Evolutionary conservation across 2,888 invertebrate species (phyloP), one percentile per base, ranked within the genome.

Genomic region (Agrilus mali): DNA sequence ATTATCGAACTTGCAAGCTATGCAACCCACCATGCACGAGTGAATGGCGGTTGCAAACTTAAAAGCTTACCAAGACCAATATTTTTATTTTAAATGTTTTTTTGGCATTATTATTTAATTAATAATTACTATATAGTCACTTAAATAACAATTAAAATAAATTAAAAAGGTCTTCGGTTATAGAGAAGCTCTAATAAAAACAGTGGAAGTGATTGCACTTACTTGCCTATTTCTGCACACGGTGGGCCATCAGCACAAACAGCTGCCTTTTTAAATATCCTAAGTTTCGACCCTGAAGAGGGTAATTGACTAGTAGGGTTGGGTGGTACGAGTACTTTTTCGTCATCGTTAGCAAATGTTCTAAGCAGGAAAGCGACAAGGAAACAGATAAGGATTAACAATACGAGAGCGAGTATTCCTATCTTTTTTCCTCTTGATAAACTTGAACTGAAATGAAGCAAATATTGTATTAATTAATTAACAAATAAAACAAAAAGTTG

Each of bases 191-290:
- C 27, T 2, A 22, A 27, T 8, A 5, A 27, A 35, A 35, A 35
- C 13, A n/a, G 7, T 35, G 8, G 13, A 35, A 35, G 2, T 10
- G 8, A 1, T 36, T n/a, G 6, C 44, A 61, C 62, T 66, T 68
- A 88, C 87, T 75, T 82, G 63, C 88, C 89, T 52, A 88, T 78
- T 48, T 71, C 63, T 3, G 88, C 86, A 64, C 89, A 90, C 5
- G 75, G 73, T 4, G 73, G 71, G 4, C 80, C 80, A 60, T 90
- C 90, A 0, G 86, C 79, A 58, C 85, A 86, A 14, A 90, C 81
- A 0, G 86, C 88, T 0, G 79, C 82, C 38, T 69, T 73, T 46
- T 73, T 70, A 63, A 82, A 89, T 1, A 63, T 64, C 51, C 78
- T 77, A n/a, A 85, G 67, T 36, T 63, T 62, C 4, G 86, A 86